phyloP scores from a whole-genome alignment of 2,888 invertebrate genomes.

The Agonopterix subpropinquella region DNA sequence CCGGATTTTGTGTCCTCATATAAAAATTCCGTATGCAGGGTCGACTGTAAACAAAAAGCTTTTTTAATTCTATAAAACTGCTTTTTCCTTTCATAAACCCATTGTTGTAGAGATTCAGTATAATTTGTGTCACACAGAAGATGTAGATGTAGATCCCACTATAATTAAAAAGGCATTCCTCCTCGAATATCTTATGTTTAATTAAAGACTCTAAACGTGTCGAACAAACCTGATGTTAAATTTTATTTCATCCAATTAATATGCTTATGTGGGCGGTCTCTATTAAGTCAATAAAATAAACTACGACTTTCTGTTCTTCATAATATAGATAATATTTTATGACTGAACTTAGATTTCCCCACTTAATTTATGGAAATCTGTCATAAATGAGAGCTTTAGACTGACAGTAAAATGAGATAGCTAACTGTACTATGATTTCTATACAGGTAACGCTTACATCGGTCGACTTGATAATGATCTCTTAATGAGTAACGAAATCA shows the following conservation, averaged over 20 bases:
- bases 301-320: background rate
- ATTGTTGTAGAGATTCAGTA: no score
- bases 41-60: no score
- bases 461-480: conserved; percentile 25
- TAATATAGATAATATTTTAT: background rate
- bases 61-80: no score
- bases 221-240: conserved; percentile 4
- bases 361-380: no score
- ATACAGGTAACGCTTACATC: conserved; percentile 1
- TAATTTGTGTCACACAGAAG: background rate
- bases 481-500: conserved; percentile 36
- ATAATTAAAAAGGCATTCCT: conserved; percentile 28
- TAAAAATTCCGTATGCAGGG: no score
- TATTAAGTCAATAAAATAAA: background rate
- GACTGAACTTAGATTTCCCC: background rate
- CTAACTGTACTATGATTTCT: background rate
- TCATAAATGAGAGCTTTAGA: no score
- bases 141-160: conserved; percentile 8
- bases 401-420: background rate
- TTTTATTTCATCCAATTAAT: conserved; percentile 1
- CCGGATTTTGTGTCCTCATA: background rate
- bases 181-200: conserved; percentile 17
- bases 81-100: no score
- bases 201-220: background rate
- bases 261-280: background rate